These are phyloP conservation scores for Nesogale talazaci DNA, from an alignment of 2,113 vertebrate species.

Conservation along the genomic window DNA sequence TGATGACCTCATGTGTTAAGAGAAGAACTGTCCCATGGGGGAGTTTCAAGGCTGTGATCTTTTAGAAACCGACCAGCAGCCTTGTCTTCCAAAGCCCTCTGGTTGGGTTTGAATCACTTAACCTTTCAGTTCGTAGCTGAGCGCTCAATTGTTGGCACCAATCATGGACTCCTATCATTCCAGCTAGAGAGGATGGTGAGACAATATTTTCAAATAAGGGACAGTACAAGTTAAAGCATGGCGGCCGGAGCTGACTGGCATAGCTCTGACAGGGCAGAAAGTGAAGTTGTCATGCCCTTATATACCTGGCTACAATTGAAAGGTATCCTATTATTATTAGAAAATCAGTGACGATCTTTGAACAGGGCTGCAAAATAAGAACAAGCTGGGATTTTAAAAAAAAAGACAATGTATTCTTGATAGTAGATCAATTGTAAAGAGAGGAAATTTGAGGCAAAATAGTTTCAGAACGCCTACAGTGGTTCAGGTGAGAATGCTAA, in stretches of 20 bases:
- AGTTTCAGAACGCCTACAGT: neutral
- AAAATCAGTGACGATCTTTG: neutral
- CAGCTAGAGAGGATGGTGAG: neutral
- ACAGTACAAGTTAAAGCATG: neutral
- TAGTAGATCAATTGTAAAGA: neutral
- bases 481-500: conserved; percentile 1
- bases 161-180: neutral
- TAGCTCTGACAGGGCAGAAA: neutral
- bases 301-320: neutral
- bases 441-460: conserved; percentile 15
- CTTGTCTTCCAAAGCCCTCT: neutral
- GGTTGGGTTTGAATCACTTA: neutral
- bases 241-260: too few relatives aligned
- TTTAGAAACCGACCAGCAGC: neutral
- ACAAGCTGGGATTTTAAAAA: conserved; percentile 38
- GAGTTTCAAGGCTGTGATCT: neutral
- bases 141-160: neutral
- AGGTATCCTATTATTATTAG: neutral
- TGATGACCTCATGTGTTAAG: neutral
- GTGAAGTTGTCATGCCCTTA: neutral
- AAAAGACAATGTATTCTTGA: too few relatives aligned
- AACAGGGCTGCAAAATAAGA: conserved; percentile 22
- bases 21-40: neutral
- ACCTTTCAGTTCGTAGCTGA: neutral
- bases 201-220: neutral